Percentiles rank a stretch among this genome's conserved stretches.
phyloP scores from a whole-genome alignment of 1,140 invertebrate species.

The Apis cerana region DNA sequence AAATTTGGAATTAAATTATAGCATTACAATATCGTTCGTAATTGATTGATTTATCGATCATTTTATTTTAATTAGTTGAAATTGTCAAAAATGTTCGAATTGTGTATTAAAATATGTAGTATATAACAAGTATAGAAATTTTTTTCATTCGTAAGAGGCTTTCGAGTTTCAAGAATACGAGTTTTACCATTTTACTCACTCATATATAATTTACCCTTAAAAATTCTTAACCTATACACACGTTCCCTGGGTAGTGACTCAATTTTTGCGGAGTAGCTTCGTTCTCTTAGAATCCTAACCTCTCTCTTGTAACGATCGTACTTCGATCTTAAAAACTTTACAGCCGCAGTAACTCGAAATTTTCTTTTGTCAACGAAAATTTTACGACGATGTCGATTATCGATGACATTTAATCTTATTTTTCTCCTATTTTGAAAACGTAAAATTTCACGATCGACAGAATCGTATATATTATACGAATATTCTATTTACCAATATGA shows the following conservation, averaged over 20 bases:
- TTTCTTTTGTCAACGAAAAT: not conserved
- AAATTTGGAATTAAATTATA: no score
- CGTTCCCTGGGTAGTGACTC: not conserved
- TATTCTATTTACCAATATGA: no score
- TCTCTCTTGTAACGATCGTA: not conserved
- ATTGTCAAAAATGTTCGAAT: not conserved
- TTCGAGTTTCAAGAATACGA: not conserved
- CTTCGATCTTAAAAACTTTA: conserved; percentile 4
- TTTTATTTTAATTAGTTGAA: not conserved
- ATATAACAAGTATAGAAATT: not conserved
- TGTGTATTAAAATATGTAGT: not conserved
- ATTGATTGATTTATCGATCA: not conserved
- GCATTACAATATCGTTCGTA: not conserved
- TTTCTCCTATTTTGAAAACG: no score
- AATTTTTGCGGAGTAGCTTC: not conserved
- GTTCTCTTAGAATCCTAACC: not conserved
- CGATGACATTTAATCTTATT: no score
- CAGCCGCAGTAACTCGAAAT: not conserved
- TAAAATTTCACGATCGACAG: no score
- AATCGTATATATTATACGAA: no score
- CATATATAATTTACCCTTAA: not conserved
- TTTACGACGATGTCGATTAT: no score
- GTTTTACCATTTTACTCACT: not conserved
- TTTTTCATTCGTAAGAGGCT: not conserved
- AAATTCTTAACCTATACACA: not conserved